Conservation (phyloP, 2,113 vertebrate species). For the Protobothrops mucrosquamatus region DNA sequence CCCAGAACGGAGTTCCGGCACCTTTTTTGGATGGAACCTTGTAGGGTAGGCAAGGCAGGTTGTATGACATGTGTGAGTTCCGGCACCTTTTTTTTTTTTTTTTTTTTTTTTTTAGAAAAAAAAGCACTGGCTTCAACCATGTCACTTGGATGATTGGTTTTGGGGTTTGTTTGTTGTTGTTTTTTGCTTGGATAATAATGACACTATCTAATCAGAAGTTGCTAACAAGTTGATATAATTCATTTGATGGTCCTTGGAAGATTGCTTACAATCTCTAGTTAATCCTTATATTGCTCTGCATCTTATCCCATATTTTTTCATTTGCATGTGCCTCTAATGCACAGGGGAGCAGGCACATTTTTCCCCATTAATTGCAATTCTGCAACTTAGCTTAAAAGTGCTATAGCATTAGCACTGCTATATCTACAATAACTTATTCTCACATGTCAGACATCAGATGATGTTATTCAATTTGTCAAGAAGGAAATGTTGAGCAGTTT, state of each 20-base stretch:
- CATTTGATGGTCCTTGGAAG: background rate
- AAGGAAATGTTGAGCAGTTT: background rate
- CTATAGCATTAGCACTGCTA: background rate
- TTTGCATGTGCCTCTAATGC: background rate
- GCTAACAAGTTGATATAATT: background rate
- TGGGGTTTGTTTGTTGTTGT: background rate
- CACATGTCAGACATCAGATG: background rate
- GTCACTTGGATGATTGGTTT: background rate
- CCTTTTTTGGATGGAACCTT: too few species aligned
- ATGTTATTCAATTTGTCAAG: background rate
- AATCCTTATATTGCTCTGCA: background rate
- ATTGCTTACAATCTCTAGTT: background rate
- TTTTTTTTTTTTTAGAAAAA: too few species aligned
- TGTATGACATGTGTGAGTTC: too few species aligned
- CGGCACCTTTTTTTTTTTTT: too few species aligned
- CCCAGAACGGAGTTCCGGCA: too few species aligned
- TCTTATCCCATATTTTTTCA: background rate
- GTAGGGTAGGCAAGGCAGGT: too few species aligned
- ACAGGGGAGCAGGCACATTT: background rate
- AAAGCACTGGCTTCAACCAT: background rate
- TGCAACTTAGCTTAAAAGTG: background rate
- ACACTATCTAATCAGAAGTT: background rate
- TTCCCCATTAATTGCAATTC: background rate
- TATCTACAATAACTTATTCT: background rate
- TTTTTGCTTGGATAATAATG: background rate